These are phyloP conservation scores for Gallinago solitaria DNA, from an alignment of 2,797 vertebrate genomes.

Conservation along the genomic window DNA sequence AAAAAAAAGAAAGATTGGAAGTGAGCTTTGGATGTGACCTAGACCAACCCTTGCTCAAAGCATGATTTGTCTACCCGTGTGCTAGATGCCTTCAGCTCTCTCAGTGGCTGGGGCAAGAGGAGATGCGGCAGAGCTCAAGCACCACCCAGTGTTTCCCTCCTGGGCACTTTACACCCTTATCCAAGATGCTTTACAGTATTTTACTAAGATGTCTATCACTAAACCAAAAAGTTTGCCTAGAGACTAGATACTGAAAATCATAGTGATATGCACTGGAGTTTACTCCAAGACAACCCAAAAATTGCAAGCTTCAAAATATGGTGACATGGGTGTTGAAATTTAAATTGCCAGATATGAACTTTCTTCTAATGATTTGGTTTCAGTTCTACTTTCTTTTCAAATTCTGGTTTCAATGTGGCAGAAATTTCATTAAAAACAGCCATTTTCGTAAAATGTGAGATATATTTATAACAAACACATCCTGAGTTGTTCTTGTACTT, in stretches of 20 bases:
- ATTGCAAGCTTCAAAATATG: background rate
- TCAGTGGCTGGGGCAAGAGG: background rate
- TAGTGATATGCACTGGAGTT: background rate
- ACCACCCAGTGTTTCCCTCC: background rate
- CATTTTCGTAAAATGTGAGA: background rate
- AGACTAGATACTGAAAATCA: background rate
- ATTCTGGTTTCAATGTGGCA: background rate
- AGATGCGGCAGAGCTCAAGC: background rate
- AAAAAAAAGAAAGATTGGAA: background rate
- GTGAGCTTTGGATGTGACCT: background rate
- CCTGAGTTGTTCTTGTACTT: background rate
- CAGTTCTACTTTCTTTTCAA: background rate
- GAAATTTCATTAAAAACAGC: background rate
- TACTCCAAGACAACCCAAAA: background rate
- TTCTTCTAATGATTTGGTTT: background rate
- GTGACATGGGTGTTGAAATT: background rate
- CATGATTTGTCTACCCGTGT: background rate
- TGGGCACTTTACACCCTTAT: background rate
- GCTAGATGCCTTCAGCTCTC: background rate
- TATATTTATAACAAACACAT: background rate
- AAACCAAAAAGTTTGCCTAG: background rate
- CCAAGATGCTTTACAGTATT: background rate
- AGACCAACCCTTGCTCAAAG: background rate
- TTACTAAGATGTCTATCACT: background rate
- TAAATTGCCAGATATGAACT: background rate